Percentiles rank a stretch among this genome's conserved stretches.
Evolutionary conservation across 2,888 invertebrate genomes (phyloP).

Genomic region (Oscheius sp.): DNA sequence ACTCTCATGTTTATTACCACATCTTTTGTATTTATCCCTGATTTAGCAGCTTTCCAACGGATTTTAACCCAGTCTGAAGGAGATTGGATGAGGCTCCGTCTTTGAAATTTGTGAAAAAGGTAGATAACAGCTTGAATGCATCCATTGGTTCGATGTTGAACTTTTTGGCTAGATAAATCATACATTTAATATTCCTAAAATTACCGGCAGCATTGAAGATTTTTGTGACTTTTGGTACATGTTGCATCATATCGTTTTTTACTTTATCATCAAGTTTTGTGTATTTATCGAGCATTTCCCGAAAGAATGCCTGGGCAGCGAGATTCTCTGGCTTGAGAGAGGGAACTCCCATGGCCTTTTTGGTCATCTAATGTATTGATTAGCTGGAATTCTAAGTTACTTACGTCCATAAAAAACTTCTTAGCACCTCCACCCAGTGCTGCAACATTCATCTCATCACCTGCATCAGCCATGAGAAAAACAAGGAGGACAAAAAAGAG

Average conservation of each 20-base stretch:
- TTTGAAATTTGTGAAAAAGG: slow-evolving; percentile 52
- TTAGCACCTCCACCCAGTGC: slow-evolving; percentile 41
- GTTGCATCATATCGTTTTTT: slow-evolving; percentile 48
- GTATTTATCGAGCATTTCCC: slow-evolving; percentile 44
- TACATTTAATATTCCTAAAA: not conserved
- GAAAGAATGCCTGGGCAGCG: slow-evolving; percentile 51
- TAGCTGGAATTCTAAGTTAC: not conserved
- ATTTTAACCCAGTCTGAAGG: slow-evolving; percentile 42
- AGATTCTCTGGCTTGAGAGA: slow-evolving; percentile 50
- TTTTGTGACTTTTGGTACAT: slow-evolving; percentile 49
- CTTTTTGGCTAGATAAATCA: slow-evolving; percentile 43
- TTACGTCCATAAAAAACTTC: slow-evolving; percentile 48
- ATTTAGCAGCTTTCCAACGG: slow-evolving; percentile 45
- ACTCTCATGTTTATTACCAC: too few relatives aligned
- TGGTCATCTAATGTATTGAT: slow-evolving; percentile 47
- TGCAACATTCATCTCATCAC: slow-evolving; percentile 41
- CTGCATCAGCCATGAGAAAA: not conserved
- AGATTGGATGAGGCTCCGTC: slow-evolving; percentile 40
- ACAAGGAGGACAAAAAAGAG: not conserved
- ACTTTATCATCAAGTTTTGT: slow-evolving; percentile 47
- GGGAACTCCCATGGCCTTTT: slow-evolving; percentile 54
- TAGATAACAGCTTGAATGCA: slow-evolving; percentile 51
- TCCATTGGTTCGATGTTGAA: slow-evolving; percentile 48
- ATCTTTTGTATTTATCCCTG: too few relatives aligned
- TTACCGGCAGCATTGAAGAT: slow-evolving; percentile 49